These are phyloP conservation scores for Albula goreensis DNA, from an alignment of 2,113 vertebrate species.

Conservation along the genomic window DNA sequence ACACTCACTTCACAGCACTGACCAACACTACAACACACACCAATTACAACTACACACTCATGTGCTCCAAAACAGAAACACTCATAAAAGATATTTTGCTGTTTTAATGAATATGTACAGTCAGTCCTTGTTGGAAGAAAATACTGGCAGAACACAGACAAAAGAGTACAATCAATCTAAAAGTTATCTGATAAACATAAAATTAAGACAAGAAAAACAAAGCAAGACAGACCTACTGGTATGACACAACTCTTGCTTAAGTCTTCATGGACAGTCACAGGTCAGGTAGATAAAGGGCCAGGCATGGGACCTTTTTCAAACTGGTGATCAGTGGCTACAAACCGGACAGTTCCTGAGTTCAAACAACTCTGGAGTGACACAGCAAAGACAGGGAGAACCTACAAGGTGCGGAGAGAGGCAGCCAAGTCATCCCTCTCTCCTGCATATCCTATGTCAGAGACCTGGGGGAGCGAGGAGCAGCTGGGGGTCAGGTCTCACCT, in stretches of 20 bases:
- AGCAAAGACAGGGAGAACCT: background rate
- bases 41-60: background rate
- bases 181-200: background rate
- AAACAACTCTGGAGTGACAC: background rate
- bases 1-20: background rate
- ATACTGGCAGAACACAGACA: background rate
- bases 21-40: background rate
- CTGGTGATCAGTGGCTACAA: background rate
- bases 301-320: background rate
- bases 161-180: background rate
- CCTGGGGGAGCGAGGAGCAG: constrained; percentile 15
- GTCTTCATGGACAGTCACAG: background rate
- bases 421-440: background rate
- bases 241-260: background rate
- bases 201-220: background rate
- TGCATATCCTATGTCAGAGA: constrained; percentile 1
- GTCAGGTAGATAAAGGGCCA: background rate
- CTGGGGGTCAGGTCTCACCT: constrained; percentile 11
- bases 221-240: background rate
- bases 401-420: background rate
- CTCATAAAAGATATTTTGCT: background rate
- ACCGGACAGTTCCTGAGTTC: background rate
- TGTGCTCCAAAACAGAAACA: background rate
- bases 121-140: background rate
- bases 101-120: background rate